Base-by-base conservation (phyloP, 1,140 invertebrate species). In the Eumeta japonica region DNA sequence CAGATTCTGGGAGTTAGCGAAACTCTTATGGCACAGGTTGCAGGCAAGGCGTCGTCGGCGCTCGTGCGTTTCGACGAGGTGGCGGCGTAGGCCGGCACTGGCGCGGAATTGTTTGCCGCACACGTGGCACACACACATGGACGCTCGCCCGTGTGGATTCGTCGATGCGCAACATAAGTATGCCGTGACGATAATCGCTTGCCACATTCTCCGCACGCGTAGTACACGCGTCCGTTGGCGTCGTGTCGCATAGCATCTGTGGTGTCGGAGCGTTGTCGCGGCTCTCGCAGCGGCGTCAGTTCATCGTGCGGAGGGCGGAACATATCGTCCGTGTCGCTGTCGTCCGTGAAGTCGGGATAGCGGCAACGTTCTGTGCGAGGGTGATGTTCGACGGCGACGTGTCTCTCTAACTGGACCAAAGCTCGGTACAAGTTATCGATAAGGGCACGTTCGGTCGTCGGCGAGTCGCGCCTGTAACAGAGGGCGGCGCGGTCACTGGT, bases 91-190 rank as follows among this genome's bases (percentile, higher is more conserved):
- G 3, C 83, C 81, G 52, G 80, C 76, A 2, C 78, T 78, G 10
- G 83, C 78, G 12, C 83, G 70, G 58, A 89, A 90, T 38, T 83
- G 81, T 55, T 87, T 88, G 0, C 85, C 85, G 54, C 87, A 90
- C 1, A 86, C 59, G 41, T 83, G 79, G 51, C 88, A 90, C 16
- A n/a, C n/a, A 81, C 80, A 52, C 81, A 88, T 2, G 84, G 83
- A 39, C 85, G 79, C 55, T 89, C 85, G 10, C 85, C 85, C 1
- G 83, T 85, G 60, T 88, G 86, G 16, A 83, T 83, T 2, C 81
- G 68, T 44, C 76, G 68, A 42, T 86, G 84, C 59, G 75, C 80
- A 10, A 79, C 51, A 50, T 80, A 83, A 0, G 81, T 82, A 38
- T 83, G 81, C 0, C 78, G 62, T 2, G 81, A 80, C 43, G 77